These are phyloP conservation scores for Catharus bicknelli DNA, from an alignment of 2,113 vertebrate species.

Conservation along the genomic window DNA sequence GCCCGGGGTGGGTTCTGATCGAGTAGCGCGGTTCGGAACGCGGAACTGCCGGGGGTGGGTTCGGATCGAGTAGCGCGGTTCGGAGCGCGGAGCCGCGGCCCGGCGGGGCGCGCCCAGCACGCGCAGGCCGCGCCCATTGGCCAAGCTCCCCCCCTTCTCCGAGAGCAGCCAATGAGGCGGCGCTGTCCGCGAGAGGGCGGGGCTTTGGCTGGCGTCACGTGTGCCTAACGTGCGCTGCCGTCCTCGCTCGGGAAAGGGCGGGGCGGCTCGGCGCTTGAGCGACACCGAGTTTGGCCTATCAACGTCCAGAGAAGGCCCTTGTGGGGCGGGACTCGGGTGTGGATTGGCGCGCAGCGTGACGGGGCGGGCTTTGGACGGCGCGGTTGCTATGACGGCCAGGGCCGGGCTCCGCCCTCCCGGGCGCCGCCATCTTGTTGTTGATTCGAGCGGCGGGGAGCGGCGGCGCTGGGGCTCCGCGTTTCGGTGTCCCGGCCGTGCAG, in stretches of 20 bases:
- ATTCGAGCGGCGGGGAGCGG: constrained; percentile 53
- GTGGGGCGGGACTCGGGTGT: rapidly evolving
- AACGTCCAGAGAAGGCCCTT: rapidly evolving
- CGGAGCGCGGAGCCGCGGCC: too few relatives aligned
- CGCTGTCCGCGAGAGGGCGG: background rate
- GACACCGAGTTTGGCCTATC: rapidly evolving
- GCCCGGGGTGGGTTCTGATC: background rate
- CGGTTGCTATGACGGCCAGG: constrained; percentile 66
- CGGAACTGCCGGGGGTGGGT: background rate
- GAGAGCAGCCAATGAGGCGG: background rate
- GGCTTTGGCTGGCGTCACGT: background rate
- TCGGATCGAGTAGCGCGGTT: too few relatives aligned
- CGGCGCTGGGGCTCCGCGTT: background rate
- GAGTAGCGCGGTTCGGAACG: background rate
- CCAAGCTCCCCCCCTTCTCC: too few relatives aligned
- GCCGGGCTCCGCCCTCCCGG: background rate
- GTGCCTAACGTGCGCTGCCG: constrained; percentile 48
- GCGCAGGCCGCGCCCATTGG: constrained; percentile 11
- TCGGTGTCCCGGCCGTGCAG: constrained; percentile 5
- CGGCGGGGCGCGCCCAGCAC: background rate
- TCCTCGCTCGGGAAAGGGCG: background rate
- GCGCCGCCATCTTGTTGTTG: constrained; percentile 75
- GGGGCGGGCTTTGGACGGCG: background rate
- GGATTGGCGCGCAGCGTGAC: background rate
- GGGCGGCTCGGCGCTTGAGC: background rate